Evolutionary conservation across 2,888 invertebrate genomes (phyloP), one percentile per base, ranked within the genome.

Genomic region (Pogonocherus hispidulus): DNA sequence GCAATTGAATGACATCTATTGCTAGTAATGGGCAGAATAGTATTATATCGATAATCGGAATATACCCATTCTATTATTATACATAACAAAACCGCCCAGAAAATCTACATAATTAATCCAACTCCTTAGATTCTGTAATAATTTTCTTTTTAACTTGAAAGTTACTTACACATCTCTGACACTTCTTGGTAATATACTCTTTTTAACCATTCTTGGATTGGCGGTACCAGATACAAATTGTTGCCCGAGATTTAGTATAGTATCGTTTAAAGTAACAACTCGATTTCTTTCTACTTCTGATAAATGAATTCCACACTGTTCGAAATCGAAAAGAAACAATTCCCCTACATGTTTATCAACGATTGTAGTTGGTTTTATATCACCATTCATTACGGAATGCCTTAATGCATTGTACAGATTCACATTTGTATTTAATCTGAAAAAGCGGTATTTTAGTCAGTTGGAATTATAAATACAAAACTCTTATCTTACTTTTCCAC

Each of bases 221-320:
- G 91, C 90, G 0, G 94, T 90, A 1, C 93, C 93, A 2, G 91
- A 88, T 89, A 95, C 93, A 80, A 96, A 96, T 78, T 90, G 88
- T 84, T 96, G 96, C 0, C 96, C 96, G 1, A 93, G 87, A 84
- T 92, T 92, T 22, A 71, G 65, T 70, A 98, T 96, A 57, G 89
- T 87, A 82, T 98, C 94, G 82, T 97, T 98, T 19, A 98, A 87
- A 0, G 90, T 88, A 0, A 98, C 98, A 52, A 98, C 97, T 78
- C 87, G 84, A 64, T 87, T 85, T 20, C 96, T 87, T 47, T 92
- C 90, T 0, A 87, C 86, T 71, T 95, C 93, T 6, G 92, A 90
- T 67, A 99, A 87, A 84, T 99, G 98, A 69, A 99, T 99, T 1
- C 99, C 99, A 82, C 96, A 94, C 84, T 98, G 97, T 83, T 99